Conservation (phyloP, 2,113 vertebrate genomes). For the Phodopus roborovskii region DNA sequence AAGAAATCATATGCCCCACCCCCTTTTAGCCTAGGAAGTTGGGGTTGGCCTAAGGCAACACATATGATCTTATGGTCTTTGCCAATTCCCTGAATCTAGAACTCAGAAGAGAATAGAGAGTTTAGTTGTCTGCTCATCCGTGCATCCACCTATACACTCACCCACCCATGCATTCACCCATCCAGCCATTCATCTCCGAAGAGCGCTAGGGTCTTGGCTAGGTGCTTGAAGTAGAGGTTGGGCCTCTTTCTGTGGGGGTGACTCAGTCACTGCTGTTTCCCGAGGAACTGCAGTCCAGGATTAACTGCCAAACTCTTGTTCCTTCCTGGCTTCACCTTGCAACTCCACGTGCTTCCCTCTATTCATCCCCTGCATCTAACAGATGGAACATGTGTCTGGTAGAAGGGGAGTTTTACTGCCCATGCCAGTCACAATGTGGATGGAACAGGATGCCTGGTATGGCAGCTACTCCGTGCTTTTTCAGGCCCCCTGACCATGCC, state of each 20-base stretch:
- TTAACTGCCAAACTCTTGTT: neutral
- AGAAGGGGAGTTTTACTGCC: neutral
- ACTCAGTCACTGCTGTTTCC: neutral
- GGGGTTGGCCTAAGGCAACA: neutral
- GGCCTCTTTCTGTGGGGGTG: neutral
- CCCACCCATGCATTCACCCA: neutral
- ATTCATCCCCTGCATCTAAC: neutral
- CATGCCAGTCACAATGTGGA: fast-evolving
- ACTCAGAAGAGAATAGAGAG: neutral
- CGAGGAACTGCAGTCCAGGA: fast-evolving
- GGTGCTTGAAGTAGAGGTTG: neutral
- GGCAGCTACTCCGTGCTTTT: neutral
- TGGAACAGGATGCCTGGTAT: neutral
- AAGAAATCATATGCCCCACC: neutral
- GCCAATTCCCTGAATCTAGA: neutral
- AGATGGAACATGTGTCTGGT: neutral
- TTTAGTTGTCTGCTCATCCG: neutral
- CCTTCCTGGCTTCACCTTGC: neutral
- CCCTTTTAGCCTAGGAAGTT: neutral
- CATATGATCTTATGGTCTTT: neutral
- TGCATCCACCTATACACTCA: neutral
- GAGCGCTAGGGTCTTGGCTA: neutral
- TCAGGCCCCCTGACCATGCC: neutral
- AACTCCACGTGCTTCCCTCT: neutral
- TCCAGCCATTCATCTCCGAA: too few species aligned